Base-by-base conservation (phyloP, 2,113 vertebrate species). In the Anser brachyrhynchus region DNA sequence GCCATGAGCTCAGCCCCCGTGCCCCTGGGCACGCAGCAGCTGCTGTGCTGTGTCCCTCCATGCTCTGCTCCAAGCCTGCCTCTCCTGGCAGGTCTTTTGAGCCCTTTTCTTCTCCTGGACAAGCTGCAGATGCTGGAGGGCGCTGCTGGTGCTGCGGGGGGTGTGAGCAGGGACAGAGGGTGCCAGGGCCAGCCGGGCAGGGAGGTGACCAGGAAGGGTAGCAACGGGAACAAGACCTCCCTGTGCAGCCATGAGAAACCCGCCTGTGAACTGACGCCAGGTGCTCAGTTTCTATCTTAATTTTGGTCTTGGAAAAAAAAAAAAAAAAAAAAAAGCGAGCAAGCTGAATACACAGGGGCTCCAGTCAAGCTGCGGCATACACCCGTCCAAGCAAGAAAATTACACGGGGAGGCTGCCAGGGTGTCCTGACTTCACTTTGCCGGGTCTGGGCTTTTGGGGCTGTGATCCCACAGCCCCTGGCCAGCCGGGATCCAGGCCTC, bases 391-490 rank as follows among this genome's bases (percentile, higher is more conserved):
- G 93, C 84, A 84, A 95, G 86, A 88, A 97, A 94, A 97, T 96
- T 92, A 96, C 69, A 96, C 0, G 0, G 92, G 94, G 16, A 72
- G 54, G 52, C 78, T 96, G 96, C 94, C 96, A 97, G 75, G 55
- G 25, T 96, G 93, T 95, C 97, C 96, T 95, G 90, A 91, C 58
- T 96, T 96, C 81, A 93, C 96, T 92, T 89, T 0, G 1, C 35
- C 0, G 5, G 86, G 81, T 75, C 89, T 96, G 87, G 55, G 28
- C 49, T 85, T 78, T 85, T 0, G 0, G 51, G 61, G 73, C 66
- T 95, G 87, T 64, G 69, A 93, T 62, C 52, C 2, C 1, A 26
- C 82, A 67, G 62, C 58, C 86, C 79, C 44, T 0, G 0, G 31
- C 39, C 59, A 70, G 70, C 59, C 84, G 59, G 39, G 89, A 75